Evolutionary conservation across 1,140 invertebrate species (phyloP).

Genomic region (Alviniconcha marisindica): DNA sequence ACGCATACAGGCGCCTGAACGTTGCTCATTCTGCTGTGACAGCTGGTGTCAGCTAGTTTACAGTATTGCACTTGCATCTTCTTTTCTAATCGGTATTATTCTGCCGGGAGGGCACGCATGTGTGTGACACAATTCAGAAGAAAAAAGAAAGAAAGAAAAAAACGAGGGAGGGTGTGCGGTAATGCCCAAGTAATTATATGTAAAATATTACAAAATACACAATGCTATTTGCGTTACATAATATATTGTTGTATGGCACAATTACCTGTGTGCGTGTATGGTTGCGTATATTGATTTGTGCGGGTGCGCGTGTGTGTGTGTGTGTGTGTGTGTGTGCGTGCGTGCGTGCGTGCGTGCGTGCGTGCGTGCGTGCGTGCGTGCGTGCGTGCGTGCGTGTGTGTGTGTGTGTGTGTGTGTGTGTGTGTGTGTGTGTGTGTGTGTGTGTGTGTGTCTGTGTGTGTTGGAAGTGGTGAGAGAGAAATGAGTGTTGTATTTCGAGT

Average conservation of each 20-base stretch:
- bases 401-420: conserved; percentile 30
- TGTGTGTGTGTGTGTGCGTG: background rate
- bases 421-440: background rate
- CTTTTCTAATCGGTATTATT: no score
- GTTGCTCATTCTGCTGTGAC: no score
- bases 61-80: no score
- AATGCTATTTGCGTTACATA: no score
- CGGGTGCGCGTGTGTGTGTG: background rate
- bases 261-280: conserved; percentile 12
- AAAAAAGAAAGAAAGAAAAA: background rate
- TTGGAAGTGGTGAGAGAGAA: no score
- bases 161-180: background rate
- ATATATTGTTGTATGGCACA: background rate
- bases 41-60: no score
- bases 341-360: background rate
- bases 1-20: no score
- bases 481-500: no score
- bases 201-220: no score
- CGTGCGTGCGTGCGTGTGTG: background rate
- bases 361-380: conserved; percentile 5
- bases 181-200: background rate
- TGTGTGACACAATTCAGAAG: background rate
- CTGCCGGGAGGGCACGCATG: background rate
- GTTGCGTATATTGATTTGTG: background rate
- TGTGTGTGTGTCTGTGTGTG: background rate